Base-by-base conservation (phyloP, 2,888 invertebrate genomes). In the Callosobruchus maculatus region DNA sequence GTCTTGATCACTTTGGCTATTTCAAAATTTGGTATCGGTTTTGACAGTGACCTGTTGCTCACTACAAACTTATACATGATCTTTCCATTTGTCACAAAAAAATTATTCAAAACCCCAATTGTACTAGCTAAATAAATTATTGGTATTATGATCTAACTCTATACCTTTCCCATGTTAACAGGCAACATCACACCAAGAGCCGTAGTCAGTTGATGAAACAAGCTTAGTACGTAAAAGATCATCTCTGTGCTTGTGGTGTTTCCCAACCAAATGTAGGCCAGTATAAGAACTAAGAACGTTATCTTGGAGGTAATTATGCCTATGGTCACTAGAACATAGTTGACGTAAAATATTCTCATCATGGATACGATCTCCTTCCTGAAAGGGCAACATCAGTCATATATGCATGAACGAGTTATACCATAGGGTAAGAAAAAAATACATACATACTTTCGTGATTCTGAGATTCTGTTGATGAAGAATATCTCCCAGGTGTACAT, bases 401-500 rank as follows among this genome's bases (percentile, higher is more conserved):
- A n/a, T 18, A 31, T 20, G 20, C 70, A 21, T 20, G 20, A 69
- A 13, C 13, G 4, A 18, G 49, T 49, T 49, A 18, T 49, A 13
- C 13, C 13, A 18, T 18, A 49, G 13, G 49, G 13, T 49, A 49
- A 49, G 69, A 22, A 70, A 67, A 71, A 26, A 71, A 72, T 21
- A 73, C 22, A 68, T 74, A 76, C 77, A 73, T 78, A 82, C 82
- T 74, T 78, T 78, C 84, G 76, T 20, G 80, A 78, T 49, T 78
- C 75, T 2, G 79, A 76, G 66, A 83, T 82, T 70, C 81, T 77
- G 67, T 76, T 75, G 22, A 78, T 77, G 73, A 83, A 83, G 74
- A 82, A 83, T 20, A 74, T 78, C 74, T 83, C 82, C 83, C 83
- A 83, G 5, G 81, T 80, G 70, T 82, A 83, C 82, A 83, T 83